A percentile compares a stretch with the other conserved stretches of the same genome.
Evolutionary conservation across 2,888 invertebrate genomes (phyloP).

Genomic region (Nomada ruficornis): DNA sequence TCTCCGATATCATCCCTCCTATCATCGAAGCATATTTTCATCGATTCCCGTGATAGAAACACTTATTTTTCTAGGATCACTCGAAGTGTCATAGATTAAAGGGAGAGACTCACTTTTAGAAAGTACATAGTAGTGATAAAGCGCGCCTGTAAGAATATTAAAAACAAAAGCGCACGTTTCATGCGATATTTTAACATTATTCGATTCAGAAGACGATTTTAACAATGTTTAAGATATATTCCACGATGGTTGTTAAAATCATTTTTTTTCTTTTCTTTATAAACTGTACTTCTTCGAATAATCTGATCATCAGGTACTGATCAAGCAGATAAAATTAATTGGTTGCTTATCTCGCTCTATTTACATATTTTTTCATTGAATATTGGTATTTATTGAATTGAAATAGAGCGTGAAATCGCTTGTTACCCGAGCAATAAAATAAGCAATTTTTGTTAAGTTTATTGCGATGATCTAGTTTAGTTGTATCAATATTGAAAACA

Average conservation of each 20-base stretch:
- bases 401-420: not conserved
- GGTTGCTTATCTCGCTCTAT: not conserved
- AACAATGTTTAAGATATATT: constrained; percentile 5
- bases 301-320: constrained; percentile 9
- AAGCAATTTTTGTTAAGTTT: not conserved
- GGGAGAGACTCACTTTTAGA: constrained; percentile 27
- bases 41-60: constrained; percentile 46
- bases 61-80: constrained; percentile 56
- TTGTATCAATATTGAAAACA: not conserved
- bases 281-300: constrained; percentile 35
- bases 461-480: not conserved
- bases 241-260: constrained; percentile 34
- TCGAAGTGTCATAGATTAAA: constrained; percentile 35
- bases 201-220: constrained; percentile 15
- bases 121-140: constrained; percentile 10
- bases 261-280: not conserved
- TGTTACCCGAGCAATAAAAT: constrained; percentile 26
- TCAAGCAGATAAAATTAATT: constrained; percentile 12
- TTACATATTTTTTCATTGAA: not conserved
- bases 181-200: constrained; percentile 44
- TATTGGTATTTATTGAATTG: not conserved
- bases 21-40: constrained; percentile 38
- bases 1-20: constrained; percentile 37
- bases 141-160: constrained; percentile 25
- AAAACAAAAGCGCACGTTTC: constrained; percentile 21